phyloP scores from a whole-genome alignment of 2,888 invertebrate genomes.

The Zygothrica quintamaculata region DNA sequence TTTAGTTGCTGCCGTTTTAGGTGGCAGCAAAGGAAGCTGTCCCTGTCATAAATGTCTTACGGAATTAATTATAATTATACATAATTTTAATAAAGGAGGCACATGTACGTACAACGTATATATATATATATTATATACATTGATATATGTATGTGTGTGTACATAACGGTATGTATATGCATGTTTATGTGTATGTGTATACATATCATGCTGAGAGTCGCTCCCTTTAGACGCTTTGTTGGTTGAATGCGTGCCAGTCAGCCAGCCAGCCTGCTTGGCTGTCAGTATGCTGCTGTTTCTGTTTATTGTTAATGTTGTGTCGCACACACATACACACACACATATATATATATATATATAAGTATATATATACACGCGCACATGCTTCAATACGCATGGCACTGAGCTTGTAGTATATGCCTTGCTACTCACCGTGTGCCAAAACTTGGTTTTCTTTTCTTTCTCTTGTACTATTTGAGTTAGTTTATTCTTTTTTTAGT shows the following conservation, averaged over 20 bases:
- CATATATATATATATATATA: conserved; percentile 6
- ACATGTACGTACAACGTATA: conserved; percentile 20
- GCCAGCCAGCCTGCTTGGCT: conserved; percentile 16
- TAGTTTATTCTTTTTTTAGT: conserved; percentile 4
- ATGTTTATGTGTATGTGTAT: conserved; percentile 12
- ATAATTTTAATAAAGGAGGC: conserved; percentile 52
- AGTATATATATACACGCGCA: conserved; percentile 5
- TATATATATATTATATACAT: conserved; percentile 1
- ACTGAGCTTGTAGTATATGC: conserved; percentile 17
- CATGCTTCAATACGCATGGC: conserved; percentile 16
- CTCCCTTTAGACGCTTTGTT: conserved; percentile 16
- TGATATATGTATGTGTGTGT: conserved; percentile 8
- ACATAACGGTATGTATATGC: neutral
- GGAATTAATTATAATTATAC: conserved; percentile 53
- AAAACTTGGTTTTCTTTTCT: conserved; percentile 39
- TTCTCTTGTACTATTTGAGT: conserved; percentile 19
- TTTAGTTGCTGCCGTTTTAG: conserved; percentile 28
- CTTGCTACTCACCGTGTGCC: conserved; percentile 60
- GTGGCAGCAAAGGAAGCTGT: conserved; percentile 24
- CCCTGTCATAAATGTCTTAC: conserved; percentile 33
- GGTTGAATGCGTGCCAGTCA: too few relatives aligned
- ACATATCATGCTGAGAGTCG: conserved; percentile 29
- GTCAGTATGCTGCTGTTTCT: conserved; percentile 50
- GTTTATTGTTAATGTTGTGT: conserved; percentile 69
- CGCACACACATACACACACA: conserved; percentile 15